phyloP scores from a whole-genome alignment of 2,797 vertebrate genomes.

The Etheostoma perlongum region DNA sequence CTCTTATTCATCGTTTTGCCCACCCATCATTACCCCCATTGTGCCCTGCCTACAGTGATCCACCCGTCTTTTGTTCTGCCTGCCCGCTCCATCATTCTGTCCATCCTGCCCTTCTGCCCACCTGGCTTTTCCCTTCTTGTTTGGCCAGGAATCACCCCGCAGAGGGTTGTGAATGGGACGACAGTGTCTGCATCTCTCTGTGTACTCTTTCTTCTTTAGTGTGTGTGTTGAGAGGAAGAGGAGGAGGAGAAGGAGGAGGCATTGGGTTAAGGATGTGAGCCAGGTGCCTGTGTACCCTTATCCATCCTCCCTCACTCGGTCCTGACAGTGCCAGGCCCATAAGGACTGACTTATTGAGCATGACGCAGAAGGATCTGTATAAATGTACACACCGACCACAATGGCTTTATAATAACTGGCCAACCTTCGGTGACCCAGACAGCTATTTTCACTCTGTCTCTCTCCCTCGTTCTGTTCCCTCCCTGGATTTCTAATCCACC shows the following conservation, averaged over 20 bases:
- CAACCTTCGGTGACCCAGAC: slow-evolving; percentile 77
- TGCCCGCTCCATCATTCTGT: slow-evolving; percentile 63
- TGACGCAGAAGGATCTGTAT: slow-evolving; percentile 78
- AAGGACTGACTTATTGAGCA: slow-evolving; percentile 80
- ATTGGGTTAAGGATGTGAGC: slow-evolving; percentile 74
- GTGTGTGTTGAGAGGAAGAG: slow-evolving; percentile 57
- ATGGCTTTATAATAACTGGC: slow-evolving; percentile 84
- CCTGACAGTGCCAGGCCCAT: slow-evolving; percentile 71
- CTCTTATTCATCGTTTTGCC: slow-evolving; percentile 68
- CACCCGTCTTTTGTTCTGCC: slow-evolving; percentile 64
- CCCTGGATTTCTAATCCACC: slow-evolving; percentile 63
- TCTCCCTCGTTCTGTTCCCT: slow-evolving; percentile 60
- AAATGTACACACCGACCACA: slow-evolving; percentile 78
- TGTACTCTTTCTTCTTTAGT: slow-evolving; percentile 50
- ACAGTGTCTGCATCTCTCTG: slow-evolving; percentile 69
- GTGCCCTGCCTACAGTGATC: slow-evolving; percentile 59
- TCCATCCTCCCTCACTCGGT: slow-evolving; percentile 57
- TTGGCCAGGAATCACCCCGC: slow-evolving; percentile 74
- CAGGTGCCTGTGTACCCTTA: slow-evolving; percentile 67
- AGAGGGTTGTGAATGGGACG: slow-evolving; percentile 70
- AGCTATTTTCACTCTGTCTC: slow-evolving; percentile 82
- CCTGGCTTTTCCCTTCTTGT: slow-evolving; percentile 77
- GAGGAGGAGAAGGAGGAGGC: slow-evolving; percentile 48
- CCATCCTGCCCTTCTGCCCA: slow-evolving; percentile 72
- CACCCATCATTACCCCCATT: slow-evolving; percentile 69